Percentiles rank a stretch among this genome's conserved stretches.
Evolutionary conservation across 1,140 invertebrate species (phyloP).

Genomic region (Macrobrachium nipponense): DNA sequence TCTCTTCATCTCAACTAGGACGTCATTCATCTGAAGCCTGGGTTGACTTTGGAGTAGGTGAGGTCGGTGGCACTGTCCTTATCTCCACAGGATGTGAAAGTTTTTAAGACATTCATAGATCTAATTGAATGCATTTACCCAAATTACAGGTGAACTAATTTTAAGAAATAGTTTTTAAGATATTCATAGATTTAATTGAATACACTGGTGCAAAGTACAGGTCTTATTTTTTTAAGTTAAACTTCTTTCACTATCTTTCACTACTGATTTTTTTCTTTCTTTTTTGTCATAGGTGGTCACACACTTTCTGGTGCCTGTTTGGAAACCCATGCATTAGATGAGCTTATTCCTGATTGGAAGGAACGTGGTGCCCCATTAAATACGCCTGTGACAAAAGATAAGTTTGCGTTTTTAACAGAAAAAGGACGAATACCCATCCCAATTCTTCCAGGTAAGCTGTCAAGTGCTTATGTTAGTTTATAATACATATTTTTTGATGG

Average conservation of each 20-base stretch:
- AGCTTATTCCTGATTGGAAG: conserved; percentile 97
- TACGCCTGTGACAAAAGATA: conserved; percentile 90
- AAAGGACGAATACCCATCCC: conserved; percentile 86
- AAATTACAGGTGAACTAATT: too few species aligned
- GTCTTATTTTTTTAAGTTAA: too few species aligned
- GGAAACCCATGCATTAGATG: conserved; percentile 90
- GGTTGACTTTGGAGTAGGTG: too few species aligned
- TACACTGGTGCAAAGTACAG: neutral
- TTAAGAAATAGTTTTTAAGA: too few species aligned
- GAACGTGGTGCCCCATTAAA: conserved; percentile 91
- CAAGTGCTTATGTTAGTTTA: neutral
- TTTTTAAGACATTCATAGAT: too few species aligned
- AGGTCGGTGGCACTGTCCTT: too few species aligned
- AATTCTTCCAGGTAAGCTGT: conserved; percentile 80
- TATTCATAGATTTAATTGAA: neutral
- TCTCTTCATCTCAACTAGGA: too few species aligned
- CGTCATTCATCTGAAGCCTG: too few species aligned
- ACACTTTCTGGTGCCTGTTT: conserved; percentile 98
- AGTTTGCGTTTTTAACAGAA: conserved; percentile 88
- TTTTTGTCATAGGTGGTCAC: conserved; percentile 78
- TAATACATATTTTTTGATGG: too few species aligned
- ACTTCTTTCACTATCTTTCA: neutral
- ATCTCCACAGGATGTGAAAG: too few species aligned
- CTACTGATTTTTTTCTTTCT: neutral
- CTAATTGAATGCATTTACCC: too few species aligned